A percentile compares a stretch with the other conserved stretches of the same genome.
Evolutionary conservation across 2,113 vertebrate species (phyloP).

Genomic region (Cyanoramphus novaezelandiae): DNA sequence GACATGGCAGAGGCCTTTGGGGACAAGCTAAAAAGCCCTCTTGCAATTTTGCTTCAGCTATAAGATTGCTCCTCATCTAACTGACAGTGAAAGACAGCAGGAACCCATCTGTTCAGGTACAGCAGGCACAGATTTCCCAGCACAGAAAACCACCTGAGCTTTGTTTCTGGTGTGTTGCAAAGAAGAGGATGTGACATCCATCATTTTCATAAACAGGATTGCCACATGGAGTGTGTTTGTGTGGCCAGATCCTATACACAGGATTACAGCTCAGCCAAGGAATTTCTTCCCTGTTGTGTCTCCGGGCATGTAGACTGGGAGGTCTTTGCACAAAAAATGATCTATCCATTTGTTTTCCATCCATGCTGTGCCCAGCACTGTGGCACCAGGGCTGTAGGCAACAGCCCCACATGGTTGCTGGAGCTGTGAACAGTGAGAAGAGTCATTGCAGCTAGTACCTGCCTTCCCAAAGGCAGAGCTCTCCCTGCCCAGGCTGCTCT

Average conservation of each 20-base stretch:
- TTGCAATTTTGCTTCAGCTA: background rate
- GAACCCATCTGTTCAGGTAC: conserved; percentile 10
- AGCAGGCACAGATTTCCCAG: conserved; percentile 15
- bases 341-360: conserved; percentile 36
- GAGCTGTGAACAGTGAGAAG: background rate
- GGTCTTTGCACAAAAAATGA: conserved; percentile 21
- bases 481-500: background rate
- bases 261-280: conserved; percentile 28
- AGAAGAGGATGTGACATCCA: conserved; percentile 11
- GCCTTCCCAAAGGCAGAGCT: background rate
- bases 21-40: background rate
- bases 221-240: conserved; percentile 24
- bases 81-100: conserved; percentile 25
- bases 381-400: conserved; percentile 6
- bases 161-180: conserved; percentile 1
- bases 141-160: background rate
- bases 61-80: background rate
- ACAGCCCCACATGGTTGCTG: background rate
- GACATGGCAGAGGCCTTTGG: background rate
- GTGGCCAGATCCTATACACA: conserved; percentile 4
- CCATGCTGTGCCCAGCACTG: background rate
- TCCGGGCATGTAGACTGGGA: conserved; percentile 16
- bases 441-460: background rate
- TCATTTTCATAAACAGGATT: conserved; percentile 9
- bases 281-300: conserved; percentile 46